Evolutionary conservation across 2,797 vertebrate species (phyloP).

Genomic region (Pseudochirops corinnae): DNA sequence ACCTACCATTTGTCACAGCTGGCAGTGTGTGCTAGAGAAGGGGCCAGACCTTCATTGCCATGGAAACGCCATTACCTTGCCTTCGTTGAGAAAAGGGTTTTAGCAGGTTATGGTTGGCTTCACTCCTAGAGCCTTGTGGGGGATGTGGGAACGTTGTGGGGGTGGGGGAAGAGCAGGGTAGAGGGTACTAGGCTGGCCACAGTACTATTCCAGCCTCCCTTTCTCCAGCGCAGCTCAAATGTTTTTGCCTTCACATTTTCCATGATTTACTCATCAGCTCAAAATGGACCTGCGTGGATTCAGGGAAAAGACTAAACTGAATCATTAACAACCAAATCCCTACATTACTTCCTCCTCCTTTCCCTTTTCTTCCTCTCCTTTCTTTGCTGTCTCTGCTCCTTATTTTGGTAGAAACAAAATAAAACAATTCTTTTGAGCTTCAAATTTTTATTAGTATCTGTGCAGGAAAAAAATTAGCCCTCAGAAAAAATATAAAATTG

Average conservation of each 20-base stretch:
- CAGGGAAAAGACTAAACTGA: background rate
- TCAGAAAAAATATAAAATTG: background rate
- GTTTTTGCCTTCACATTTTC: constrained; percentile 8
- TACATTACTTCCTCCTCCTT: background rate
- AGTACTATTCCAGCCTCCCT: rapidly evolving
- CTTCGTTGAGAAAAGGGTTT: constrained; percentile 83
- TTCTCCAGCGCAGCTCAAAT: constrained; percentile 49
- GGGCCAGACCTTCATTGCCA: constrained; percentile 79
- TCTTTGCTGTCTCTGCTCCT: background rate
- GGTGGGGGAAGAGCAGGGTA: background rate
- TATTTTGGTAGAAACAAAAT: background rate
- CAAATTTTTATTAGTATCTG: background rate
- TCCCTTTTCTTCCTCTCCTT: background rate
- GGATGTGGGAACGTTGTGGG: constrained; percentile 44
- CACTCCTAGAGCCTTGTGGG: constrained; percentile 39
- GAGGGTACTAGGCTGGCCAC: background rate
- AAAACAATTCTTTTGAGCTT: background rate
- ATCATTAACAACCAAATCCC: background rate
- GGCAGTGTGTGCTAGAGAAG: constrained; percentile 80
- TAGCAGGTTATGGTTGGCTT: constrained; percentile 66
- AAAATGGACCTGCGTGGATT: background rate
- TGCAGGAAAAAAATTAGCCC: background rate
- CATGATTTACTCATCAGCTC: rapidly evolving
- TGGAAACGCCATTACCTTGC: constrained; percentile 81
- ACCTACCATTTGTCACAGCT: constrained; percentile 79